Percentiles rank a stretch among this genome's conserved stretches.
Conservation (phyloP, 2,888 invertebrate genomes). For the Drosophila neotestacea region DNA sequence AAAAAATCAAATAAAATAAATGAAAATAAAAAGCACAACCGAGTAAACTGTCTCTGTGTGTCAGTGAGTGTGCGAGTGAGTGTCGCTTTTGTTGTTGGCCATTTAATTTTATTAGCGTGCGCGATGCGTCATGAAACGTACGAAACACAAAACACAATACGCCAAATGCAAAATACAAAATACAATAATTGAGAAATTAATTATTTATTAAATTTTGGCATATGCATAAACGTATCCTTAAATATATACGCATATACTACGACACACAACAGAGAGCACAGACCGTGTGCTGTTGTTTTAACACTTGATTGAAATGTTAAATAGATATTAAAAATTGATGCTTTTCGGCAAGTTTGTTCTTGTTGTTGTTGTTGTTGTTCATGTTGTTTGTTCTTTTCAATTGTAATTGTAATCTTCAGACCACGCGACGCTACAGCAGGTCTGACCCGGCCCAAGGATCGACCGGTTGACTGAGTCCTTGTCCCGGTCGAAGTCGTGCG, state of each 20-base stretch:
- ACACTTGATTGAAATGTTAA: constrained; percentile 73
- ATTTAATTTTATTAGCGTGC: constrained; percentile 68
- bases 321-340: constrained; percentile 70
- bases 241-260: not conserved
- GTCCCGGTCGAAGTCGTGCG: constrained; percentile 63
- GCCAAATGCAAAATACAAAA: constrained; percentile 11
- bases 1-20: not conserved
- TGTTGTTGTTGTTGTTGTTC: not conserved
- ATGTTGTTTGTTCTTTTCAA: constrained; percentile 27
- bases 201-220: constrained; percentile 65
- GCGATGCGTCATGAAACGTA: constrained; percentile 51
- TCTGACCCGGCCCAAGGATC: constrained; percentile 15
- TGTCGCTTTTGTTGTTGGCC: constrained; percentile 39
- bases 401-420: constrained; percentile 43
- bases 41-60: constrained; percentile 40
- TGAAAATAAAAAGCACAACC: constrained; percentile 39
- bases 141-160: constrained; percentile 12
- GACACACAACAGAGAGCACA: not conserved
- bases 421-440: constrained; percentile 14
- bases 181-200: constrained; percentile 78
- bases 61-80: constrained; percentile 40
- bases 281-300: constrained; percentile 28
- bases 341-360: constrained; percentile 14
- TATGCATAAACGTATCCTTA: constrained; percentile 26
- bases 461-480: constrained; percentile 47